A percentile compares a stretch with the other conserved stretches of the same genome.
These are phyloP conservation scores for Notiomystis cincta DNA, from an alignment of 2,113 vertebrate species.

Conservation along the genomic window DNA sequence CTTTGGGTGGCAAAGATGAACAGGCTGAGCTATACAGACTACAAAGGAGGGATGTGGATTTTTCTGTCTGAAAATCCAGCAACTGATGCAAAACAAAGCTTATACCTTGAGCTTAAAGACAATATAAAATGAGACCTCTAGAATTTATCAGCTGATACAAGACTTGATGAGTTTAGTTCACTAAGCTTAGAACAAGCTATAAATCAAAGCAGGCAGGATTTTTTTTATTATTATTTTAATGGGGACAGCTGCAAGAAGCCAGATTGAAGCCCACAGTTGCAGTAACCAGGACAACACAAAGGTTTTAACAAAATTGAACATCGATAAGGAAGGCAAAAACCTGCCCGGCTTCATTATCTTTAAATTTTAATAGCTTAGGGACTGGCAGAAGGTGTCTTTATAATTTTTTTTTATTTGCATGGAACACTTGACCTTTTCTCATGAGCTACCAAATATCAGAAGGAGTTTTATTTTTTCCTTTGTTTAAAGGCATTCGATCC, in stretches of 20 bases:
- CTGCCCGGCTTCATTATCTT: background rate
- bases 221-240: background rate
- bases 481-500: background rate
- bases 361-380: background rate
- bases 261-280: background rate
- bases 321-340: background rate
- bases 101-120: background rate
- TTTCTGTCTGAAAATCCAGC: background rate
- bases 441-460: background rate
- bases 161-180: background rate
- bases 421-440: background rate
- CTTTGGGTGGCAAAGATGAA: background rate
- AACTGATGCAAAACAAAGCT: background rate
- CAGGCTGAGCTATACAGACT: background rate
- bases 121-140: background rate
- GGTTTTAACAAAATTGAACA: background rate
- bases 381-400: background rate
- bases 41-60: background rate
- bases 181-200: background rate
- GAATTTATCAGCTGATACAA: background rate
- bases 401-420: background rate
- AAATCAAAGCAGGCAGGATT: background rate
- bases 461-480: background rate
- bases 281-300: conserved; percentile 35
- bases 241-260: background rate